Conservation (phyloP, 2,113 vertebrate species). For the Sebastes schlegelii region DNA sequence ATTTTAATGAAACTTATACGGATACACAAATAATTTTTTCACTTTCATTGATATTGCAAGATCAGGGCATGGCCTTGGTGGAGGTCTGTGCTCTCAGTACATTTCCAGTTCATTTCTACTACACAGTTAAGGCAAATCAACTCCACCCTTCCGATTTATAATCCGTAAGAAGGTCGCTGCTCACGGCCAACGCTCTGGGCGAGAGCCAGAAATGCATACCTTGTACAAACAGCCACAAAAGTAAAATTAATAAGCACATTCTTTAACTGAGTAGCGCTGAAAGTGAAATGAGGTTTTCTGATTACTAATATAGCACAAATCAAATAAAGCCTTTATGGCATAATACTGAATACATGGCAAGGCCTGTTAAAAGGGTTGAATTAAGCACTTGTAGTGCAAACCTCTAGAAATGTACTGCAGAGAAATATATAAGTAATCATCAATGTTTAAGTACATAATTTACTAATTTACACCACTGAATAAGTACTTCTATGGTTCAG, state of each 20-base stretch:
- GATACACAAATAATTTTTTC: too few relatives aligned
- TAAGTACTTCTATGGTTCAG: conserved; percentile 56
- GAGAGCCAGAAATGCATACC: conserved; percentile 22
- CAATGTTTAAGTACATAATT: conserved; percentile 18
- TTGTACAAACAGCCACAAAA: conserved; percentile 42
- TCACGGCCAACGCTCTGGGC: too few relatives aligned
- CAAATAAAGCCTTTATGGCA: conserved; percentile 40
- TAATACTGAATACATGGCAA: conserved; percentile 47
- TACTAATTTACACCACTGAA: conserved; percentile 49
- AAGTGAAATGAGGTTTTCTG: conserved; percentile 16
- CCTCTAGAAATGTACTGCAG: conserved; percentile 15
- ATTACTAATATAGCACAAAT: conserved; percentile 53
- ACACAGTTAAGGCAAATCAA: too few relatives aligned
- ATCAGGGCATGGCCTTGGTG: too few relatives aligned
- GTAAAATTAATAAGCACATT: conserved; percentile 24
- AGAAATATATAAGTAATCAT: conserved; percentile 42
- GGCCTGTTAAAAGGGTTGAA: conserved; percentile 43
- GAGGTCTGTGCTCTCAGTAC: too few relatives aligned
- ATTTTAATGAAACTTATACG: too few relatives aligned
- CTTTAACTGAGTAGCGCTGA: conserved; percentile 43
- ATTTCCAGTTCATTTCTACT: too few relatives aligned
- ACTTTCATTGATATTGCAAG: too few relatives aligned
- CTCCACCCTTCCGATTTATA: too few relatives aligned
- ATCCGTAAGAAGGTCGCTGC: too few relatives aligned
- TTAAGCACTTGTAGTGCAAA: conserved; percentile 28